These are phyloP conservation scores for Chaitophorus viminalis DNA, from an alignment of 2,888 invertebrate species.

Conservation along the genomic window DNA sequence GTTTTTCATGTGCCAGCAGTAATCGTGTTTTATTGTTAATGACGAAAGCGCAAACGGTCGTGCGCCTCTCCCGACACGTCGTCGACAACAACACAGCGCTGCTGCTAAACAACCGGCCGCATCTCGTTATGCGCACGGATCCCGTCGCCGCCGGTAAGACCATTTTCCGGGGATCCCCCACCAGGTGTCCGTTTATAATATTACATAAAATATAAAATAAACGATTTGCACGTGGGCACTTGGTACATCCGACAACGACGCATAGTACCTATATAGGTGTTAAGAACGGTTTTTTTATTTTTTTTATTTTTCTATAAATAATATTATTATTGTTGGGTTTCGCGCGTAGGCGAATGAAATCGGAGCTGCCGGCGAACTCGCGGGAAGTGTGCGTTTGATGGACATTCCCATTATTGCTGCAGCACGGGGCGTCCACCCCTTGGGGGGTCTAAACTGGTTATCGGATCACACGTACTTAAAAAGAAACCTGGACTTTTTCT, in stretches of 20 bases:
- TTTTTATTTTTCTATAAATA: background rate
- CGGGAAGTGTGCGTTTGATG: constrained; percentile 47
- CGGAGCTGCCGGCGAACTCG: constrained; percentile 49
- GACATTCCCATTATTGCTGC: constrained; percentile 54
- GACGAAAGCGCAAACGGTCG: background rate
- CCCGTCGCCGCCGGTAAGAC: background rate
- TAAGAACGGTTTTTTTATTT: constrained; percentile 15
- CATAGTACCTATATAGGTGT: constrained; percentile 1
- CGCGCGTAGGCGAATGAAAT: constrained; percentile 51
- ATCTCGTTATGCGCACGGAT: background rate
- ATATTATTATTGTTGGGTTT: constrained; percentile 27
- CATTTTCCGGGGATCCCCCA: background rate
- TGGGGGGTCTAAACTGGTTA: constrained; percentile 49
- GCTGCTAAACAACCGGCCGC: background rate
- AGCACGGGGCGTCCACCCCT: constrained; percentile 48
- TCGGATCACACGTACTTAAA: constrained; percentile 7
- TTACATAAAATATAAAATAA: background rate
- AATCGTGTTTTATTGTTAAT: background rate
- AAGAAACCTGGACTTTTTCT: constrained; percentile 22
- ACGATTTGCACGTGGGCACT: constrained; percentile 23
- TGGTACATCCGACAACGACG: background rate
- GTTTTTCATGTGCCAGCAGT: background rate
- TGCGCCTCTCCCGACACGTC: background rate
- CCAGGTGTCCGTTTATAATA: background rate
- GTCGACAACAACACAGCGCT: too few relatives aligned